phyloP scores from a whole-genome alignment of 2,888 invertebrate genomes.

The Brachyptera putata region DNA sequence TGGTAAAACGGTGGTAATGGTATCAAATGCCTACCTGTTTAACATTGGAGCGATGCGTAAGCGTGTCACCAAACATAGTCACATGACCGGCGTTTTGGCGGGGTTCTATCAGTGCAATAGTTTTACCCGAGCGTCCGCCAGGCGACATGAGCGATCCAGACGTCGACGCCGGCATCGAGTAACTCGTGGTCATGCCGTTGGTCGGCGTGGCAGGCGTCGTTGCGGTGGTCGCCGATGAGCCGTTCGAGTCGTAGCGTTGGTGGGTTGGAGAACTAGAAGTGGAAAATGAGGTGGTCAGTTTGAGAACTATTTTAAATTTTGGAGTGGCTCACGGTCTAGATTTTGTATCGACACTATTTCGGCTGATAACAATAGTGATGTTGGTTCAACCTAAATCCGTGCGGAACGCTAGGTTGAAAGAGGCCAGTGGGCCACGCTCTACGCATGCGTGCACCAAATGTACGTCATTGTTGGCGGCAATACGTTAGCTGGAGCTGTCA shows the following conservation, averaged over 20 bases:
- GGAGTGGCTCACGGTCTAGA: too few species aligned
- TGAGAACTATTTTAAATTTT: too few species aligned
- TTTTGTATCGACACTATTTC: too few species aligned
- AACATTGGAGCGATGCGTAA: slow-evolving; percentile 48
- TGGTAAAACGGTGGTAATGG: slow-evolving; percentile 13
- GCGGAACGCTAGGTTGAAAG: too few species aligned
- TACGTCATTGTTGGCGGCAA: too few species aligned
- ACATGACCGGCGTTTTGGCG: slow-evolving; percentile 25
- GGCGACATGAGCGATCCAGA: slow-evolving; percentile 8
- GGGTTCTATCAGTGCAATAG: slow-evolving; percentile 17
- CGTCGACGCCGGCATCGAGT: not conserved
- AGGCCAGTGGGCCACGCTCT: too few species aligned
- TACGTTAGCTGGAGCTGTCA: too few species aligned
- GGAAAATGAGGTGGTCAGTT: slow-evolving; percentile 36
- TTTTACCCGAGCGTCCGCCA: slow-evolving; percentile 27
- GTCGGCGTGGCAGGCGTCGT: slow-evolving; percentile 29
- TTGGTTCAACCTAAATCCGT: too few species aligned
- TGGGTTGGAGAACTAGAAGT: slow-evolving; percentile 32
- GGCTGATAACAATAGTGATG: too few species aligned
- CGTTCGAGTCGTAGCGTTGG: slow-evolving; percentile 26
- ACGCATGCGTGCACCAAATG: too few species aligned
- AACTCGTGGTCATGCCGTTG: slow-evolving; percentile 21
- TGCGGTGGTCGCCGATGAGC: slow-evolving; percentile 14
- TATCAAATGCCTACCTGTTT: slow-evolving; percentile 45
- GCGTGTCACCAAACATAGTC: slow-evolving; percentile 69